Percentiles rank a stretch among this genome's conserved stretches.
Evolutionary conservation across 2,113 vertebrate genomes (phyloP).

Genomic region (Stomatorhinus ivindoensis): DNA sequence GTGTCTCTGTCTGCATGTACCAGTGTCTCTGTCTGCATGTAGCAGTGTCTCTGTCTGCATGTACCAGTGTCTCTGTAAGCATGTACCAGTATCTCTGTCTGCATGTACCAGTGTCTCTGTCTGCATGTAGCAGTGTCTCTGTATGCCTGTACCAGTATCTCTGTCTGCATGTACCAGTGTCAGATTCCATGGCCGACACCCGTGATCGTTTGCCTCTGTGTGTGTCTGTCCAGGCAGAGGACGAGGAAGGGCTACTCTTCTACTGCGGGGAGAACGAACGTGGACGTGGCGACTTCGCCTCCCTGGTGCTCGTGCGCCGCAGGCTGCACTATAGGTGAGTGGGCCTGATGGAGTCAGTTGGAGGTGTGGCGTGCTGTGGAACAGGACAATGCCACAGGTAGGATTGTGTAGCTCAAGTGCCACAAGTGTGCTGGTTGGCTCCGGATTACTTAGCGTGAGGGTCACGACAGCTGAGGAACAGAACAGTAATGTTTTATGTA

Average conservation of each 20-base stretch:
- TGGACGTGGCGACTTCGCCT: conserved; percentile 81
- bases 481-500: not conserved
- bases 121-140: no score
- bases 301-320: conserved; percentile 69
- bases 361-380: not conserved
- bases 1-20: not conserved
- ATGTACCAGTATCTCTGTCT: no score
- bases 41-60: no score
- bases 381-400: not conserved
- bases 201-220: not conserved
- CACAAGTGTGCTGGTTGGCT: not conserved
- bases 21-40: not conserved
- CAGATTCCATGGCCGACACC: not conserved
- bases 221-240: conserved; percentile 64
- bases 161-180: not conserved
- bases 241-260: conserved; percentile 80
- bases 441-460: no score
- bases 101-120: no score
- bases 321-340: conserved; percentile 83
- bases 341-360: not conserved
- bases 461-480: not conserved
- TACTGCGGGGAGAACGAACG: conserved; percentile 92
- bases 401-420: not conserved
- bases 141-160: not conserved
- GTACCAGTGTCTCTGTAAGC: no score